Base-by-base conservation (phyloP, 2,888 invertebrate species). In the Dendrolimus houi region DNA sequence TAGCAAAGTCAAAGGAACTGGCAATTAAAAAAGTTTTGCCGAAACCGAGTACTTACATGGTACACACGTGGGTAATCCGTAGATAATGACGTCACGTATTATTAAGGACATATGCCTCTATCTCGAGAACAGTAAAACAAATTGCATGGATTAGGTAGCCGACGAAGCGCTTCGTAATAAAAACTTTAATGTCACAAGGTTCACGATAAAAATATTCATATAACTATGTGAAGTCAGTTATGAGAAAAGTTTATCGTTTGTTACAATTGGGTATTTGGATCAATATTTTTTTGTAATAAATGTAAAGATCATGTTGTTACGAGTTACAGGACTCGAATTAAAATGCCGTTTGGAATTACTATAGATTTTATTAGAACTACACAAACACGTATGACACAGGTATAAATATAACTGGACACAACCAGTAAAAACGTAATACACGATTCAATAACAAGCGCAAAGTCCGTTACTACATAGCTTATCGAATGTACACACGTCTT, bases 81-180 rank as follows among this genome's bases (percentile, higher is more conserved):
- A 74, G 74, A 75, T 83, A 83, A 83, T 82, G 75, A 78, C 74
- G 72, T 84, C 83, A 84, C 84, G 83, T 85, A 80, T 75, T 80
- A 81, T 79, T 79, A 79, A 77, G 74, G 74, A 70, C 74, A 74
- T 72, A 78, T 70, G 70, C 74, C 72, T 47, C 68, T 77, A 77
- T 74, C 75, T 74, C 63, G 64, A 64, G 69, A 72, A 76, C 77
- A 78, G 81, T 81, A 82, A 80, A 84, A 84, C 74, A 81, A 83
- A 85, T 85, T 83, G 82, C 82, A 69, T 61, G 82, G 84, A 83
- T 85, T 84, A 85, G 81, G 68, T 66, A 72, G 72, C 72, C 68
- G 62, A 62, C 69, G 72, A 65, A 60, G 64, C 63, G 66, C 65
- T 64, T 64, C 60, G 74, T 71, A 73, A 75, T 80, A 78, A 83